Base-by-base conservation (phyloP, 2,797 vertebrate genomes). In the Mus caroli region DNA sequence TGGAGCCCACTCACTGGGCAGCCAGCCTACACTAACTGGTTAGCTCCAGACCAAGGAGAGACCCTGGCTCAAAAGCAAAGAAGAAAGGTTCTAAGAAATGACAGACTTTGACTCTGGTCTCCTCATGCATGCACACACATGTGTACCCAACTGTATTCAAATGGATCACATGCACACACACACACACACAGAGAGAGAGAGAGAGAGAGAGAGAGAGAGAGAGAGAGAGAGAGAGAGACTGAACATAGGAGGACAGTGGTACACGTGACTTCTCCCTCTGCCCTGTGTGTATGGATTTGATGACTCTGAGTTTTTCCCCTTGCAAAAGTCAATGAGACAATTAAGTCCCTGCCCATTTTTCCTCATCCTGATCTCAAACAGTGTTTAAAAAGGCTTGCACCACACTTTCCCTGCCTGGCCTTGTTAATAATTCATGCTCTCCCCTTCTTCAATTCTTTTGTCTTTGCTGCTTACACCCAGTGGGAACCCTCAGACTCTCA, bases 311-410 rank as follows among this genome's bases (percentile, higher is more conserved):
- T 96, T 97, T 97, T 98, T 96, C 96, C 97, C 34, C 4, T 24
- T 60, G 94, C 97, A 96, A 97, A 98, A 98, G 97, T 97, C 97
- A 98, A 98, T 98, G 97, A 98, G 97, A 97, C 97, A 97, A 97
- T 98, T 97, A 97, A 98, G 92, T 95, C 97, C 91, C 97, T 92
- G 96, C 94, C 97, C 97, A 97, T 97, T 97, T 97, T 97, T 97
- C 91, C 97, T 97, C 94, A 93, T 96, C 95, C 94, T 95, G 97
- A 97, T 97, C 89, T 96, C 96, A 94, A 96, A 96, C 95, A 92
- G 94, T 93, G 97, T 97, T 97, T 82, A 97, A 85, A 97, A 98
- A 97, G 97, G 97, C 96, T 98, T 97, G 97, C 97, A 13, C 96
- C 84, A 97, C 97, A 97, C 97, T 97, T 98, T 97, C 94, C 92